Base-by-base conservation (phyloP, 2,113 vertebrate genomes). In the Tragelaphus strepsiceros region DNA sequence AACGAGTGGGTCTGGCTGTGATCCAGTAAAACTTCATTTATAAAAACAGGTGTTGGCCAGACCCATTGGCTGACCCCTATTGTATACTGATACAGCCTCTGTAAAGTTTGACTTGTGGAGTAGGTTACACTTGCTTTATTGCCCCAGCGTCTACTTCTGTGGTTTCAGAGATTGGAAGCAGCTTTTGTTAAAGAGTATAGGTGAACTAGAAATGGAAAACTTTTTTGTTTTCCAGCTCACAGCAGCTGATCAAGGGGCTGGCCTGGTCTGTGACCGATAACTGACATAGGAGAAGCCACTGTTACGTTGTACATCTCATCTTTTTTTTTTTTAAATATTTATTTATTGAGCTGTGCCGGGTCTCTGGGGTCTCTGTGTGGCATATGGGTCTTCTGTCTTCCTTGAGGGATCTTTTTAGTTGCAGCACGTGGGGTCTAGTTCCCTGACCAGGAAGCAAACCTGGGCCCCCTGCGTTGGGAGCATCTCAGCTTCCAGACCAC, bases 131-230 rank as follows among this genome's bases (percentile, higher is more conserved):
- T 88, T 87, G 59, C 85, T 80, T 91, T 87, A 61, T 58, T 35
- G 53, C 53, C 46, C 39, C 2, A 28, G 21, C 0, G 0, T 77
- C 16, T 43, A 46, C 59, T 83, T 86, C 51, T 80, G 7, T 81
- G 22, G 16, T 92, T 97, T 92, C 85, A 85, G 53, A 78, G 46
- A 62, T 85, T 85, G 78, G 91, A 96, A 96, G 39, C 64, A 24
- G 87, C 59, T 93, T 87, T 88, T 83, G 43, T 61, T 90, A 58
- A 92, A 94, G 49, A 71, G 43, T 86, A 81, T 22, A 61, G 28
- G 19, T 82, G 26, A 64, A 39, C 19, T 71, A 30, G 62, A 78
- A 87, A 15, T 58, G 90, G 89, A 80, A 49, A 81, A 19, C 30
- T 67, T 26, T 59, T 21, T 84, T 88, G 11, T 59, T 59, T 53